Base-by-base conservation (phyloP, 1,140 invertebrate genomes). In the Diploscapter pachys region DNA sequence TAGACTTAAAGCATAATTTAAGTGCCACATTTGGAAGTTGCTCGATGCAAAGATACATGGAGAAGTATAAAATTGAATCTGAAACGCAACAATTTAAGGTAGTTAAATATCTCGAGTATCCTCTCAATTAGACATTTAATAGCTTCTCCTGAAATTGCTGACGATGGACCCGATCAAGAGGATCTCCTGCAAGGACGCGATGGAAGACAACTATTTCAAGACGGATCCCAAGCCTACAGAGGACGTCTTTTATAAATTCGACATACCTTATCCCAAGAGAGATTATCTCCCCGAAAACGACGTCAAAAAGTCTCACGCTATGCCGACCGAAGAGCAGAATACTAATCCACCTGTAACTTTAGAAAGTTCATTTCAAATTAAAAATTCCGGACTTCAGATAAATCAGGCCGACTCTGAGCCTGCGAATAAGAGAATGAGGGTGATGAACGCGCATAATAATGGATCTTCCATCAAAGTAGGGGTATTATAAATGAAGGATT, bases 101-200 rank as follows among this genome's bases (percentile, higher is more conserved):
- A 31, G 9, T 59, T 31, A 11, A 59, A 59, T 59, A 59, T 59
- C 31, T 59, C 2, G 31, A 59, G 57, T 59, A 2, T 31, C 57
- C 9, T 52, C 66, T 2, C 2, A n/a, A 68, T 9, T 13, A 68
- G 52, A 5, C 2, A 9, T 5, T 52, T 0, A 48, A 9, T 11
- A 68, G 8, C 88, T 99, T 90, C 87, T 93, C 49, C 94, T 97
- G 88, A 93, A 95, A 85, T 87, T 99, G 65, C 87, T 99, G 59
- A 90, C 96, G 63, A 98, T 99, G 95, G 97, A 99, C 88, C 97
- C 97, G 4, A 95, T 93, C 73, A 96, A 96, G 87, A 89, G 97
- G 82, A 96, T 99, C 13, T 97, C 95, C 50, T 98, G 96, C 2
- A 94, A 98, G 87, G 91, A 93, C 86, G 95, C 97, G 52, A 96